phyloP scores from a whole-genome alignment of 2,888 invertebrate species.

The Eumacrocentrus americanus region DNA sequence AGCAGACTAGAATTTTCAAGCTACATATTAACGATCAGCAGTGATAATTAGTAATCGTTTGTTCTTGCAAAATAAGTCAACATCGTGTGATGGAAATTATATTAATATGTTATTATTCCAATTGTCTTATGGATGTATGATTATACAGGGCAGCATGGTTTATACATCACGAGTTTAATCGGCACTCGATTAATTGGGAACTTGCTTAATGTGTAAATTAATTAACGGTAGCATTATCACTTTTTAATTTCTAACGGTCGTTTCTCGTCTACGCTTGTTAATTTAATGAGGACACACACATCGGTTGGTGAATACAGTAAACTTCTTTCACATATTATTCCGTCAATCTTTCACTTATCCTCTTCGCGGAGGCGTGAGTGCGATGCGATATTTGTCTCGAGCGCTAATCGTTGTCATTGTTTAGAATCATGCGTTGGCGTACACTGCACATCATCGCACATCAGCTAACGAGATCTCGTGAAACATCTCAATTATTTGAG shows the following conservation, averaged over 20 bases:
- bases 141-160: too few relatives aligned
- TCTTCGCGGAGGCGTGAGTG: slow-evolving; percentile 8
- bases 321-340: neutral
- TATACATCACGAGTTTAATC: neutral
- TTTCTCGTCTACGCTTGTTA: neutral
- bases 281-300: neutral
- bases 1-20: too few relatives aligned
- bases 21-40: too few relatives aligned
- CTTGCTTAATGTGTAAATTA: neutral
- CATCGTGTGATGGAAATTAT: too few relatives aligned
- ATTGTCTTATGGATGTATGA: too few relatives aligned
- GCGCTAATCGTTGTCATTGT: neutral
- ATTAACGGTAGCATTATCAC: slow-evolving; percentile 12
- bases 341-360: neutral
- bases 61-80: too few relatives aligned
- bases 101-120: too few relatives aligned
- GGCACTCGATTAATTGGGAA: slow-evolving; percentile 1
- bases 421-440: slow-evolving; percentile 13
- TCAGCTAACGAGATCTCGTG: neutral
- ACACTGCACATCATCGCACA: neutral
- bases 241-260: neutral
- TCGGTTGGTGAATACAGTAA: neutral
- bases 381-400: slow-evolving; percentile 15
- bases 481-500: neutral
- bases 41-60: neutral